Percentiles rank a stretch among this genome's conserved stretches.
phyloP scores from a whole-genome alignment of 2,113 vertebrate species.

The Pomatorhinus ruficollis region DNA sequence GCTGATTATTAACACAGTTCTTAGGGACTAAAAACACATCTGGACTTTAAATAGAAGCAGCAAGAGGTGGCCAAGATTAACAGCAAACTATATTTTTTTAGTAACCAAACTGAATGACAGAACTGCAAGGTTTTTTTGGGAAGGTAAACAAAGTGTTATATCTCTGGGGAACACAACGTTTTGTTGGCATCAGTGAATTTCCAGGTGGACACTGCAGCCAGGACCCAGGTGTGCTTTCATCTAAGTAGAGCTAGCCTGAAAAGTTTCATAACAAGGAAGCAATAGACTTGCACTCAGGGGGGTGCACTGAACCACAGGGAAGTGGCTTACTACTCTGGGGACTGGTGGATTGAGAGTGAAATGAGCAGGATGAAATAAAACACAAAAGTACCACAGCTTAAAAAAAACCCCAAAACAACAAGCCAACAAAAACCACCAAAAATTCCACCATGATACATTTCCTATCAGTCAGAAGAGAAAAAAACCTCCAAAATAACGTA shows the following conservation, averaged over 20 bases:
- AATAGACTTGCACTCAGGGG: not conserved
- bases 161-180: not conserved
- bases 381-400: not conserved
- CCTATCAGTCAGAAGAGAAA: not conserved
- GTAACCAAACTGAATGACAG: not conserved
- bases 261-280: not conserved
- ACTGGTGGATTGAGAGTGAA: not conserved
- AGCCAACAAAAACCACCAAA: not conserved
- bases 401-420: not conserved
- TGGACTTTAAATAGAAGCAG: not conserved
- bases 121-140: not conserved
- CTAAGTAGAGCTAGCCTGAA: not conserved
- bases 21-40: not conserved
- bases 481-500: not conserved
- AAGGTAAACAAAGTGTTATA: not conserved
- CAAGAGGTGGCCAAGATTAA: not conserved
- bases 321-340: not conserved
- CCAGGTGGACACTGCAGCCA: not conserved
- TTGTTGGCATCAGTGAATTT: not conserved
- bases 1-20: not conserved
- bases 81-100: not conserved
- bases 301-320: no score
- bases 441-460: not conserved
- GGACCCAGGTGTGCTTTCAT: not conserved
- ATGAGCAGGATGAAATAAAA: not conserved